Percentiles rank a stretch among this genome's conserved stretches.
phyloP scores from a whole-genome alignment of 1,140 invertebrate genomes.

The Drosophila jambulina region DNA sequence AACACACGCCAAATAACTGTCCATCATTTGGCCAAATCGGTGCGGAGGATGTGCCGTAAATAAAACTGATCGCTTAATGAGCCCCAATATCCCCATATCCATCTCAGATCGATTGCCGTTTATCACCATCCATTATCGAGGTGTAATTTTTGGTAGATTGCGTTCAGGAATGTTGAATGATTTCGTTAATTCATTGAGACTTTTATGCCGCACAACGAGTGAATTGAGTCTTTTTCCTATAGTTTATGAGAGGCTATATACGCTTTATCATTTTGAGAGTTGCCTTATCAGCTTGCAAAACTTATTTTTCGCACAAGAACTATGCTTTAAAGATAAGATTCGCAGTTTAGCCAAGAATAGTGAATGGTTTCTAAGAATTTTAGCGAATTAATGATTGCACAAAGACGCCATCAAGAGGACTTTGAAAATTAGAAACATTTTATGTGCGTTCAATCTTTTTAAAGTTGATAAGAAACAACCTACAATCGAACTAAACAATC shows the following conservation, averaged over 20 bases:
- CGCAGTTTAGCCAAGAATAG: constrained; percentile 4
- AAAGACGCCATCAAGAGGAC: no score
- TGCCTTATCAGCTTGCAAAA: not conserved
- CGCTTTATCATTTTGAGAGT: not conserved
- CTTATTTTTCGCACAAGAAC: constrained; percentile 4
- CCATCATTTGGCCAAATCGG: constrained; percentile 33
- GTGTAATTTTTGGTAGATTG: constrained; percentile 26
- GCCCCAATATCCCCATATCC: constrained; percentile 22
- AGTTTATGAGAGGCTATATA: not conserved
- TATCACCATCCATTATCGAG: constrained; percentile 21
- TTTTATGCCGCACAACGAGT: constrained; percentile 2
- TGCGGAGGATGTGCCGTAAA: constrained; percentile 63
- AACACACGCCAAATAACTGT: constrained; percentile 70
- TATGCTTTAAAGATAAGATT: constrained; percentile 13
- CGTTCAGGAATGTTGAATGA: constrained; percentile 23
- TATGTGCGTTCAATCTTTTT: not conserved
- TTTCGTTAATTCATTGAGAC: constrained; percentile 16
- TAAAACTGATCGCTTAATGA: constrained; percentile 68
- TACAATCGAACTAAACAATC: no score
- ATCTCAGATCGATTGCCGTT: constrained; percentile 27
- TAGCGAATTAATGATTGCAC: not conserved
- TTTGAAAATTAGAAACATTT: constrained; percentile 7
- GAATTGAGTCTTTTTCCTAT: not conserved
- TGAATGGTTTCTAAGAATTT: constrained; percentile 8
- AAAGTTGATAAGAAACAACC: not conserved